Evolutionary conservation across 1,140 invertebrate species (phyloP), one percentile per base, ranked within the genome.

Genomic region (Belonocnema kinseyi): DNA sequence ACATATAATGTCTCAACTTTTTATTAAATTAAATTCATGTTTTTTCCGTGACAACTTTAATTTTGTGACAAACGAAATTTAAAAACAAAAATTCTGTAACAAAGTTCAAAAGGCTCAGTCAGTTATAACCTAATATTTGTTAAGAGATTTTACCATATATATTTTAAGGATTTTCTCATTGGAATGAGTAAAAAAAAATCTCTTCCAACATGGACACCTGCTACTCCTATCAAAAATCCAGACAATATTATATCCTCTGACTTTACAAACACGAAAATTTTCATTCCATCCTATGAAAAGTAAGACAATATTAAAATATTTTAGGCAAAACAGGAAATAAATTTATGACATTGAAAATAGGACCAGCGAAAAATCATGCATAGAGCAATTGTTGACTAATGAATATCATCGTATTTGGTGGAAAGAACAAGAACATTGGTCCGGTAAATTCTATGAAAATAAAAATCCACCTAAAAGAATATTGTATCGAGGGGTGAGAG

Each of bases 271-370:
- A 46, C 72, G 13, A 81, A 80, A 79, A 50, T 78, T 58, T 85
- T 85, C 50, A 73, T 70, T n/a, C 83, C 83, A 14, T 85, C 83
- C 33, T 85, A 85, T 71, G 83, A 85, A 53, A 82, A 74, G 83
- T 81, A 51, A 78, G 70, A 13, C n/a, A n/a, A n/a, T n/a, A n/a
- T n/a, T n/a, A 71, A 19, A 71, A 75, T 51, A 46, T 11, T 46
- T 46, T 8, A 1, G 0, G 10, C 10, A 10, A 46, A 46, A 46
- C 10, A 74, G 50, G 54, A 56, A 74, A 16, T 56, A 13, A n/a
- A 46, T 74, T 2, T 56, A n/a, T 4, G 26, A 3, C 50, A 56
- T 33, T 56, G 0, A 46, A 5, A 46, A 10, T 56, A 79, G 77
- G 51, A 73, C 75, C n/a, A 72, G 66, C 40, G 70, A 46, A 46